Base-by-base conservation (phyloP, 2,797 vertebrate species). In the Dallia pectoralis region DNA sequence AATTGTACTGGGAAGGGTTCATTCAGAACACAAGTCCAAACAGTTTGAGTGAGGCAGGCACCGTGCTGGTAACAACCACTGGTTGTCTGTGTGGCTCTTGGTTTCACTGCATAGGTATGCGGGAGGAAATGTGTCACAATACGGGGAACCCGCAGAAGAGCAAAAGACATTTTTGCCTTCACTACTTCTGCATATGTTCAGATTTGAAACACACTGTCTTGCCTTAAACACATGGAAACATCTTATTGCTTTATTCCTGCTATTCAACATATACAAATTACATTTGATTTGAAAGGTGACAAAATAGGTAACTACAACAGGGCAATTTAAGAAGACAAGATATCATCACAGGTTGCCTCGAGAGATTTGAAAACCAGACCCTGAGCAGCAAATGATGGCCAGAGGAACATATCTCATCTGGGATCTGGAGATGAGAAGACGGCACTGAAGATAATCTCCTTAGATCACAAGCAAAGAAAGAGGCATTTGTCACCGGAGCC, bases 401-500 rank as follows among this genome's bases (percentile, higher is more conserved):
- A 74, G 40, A 29, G 67, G 74, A 36, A 91, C 66, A 0, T 1
- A 2, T 3, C 6, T 0, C 40, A 77, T 78, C 8, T 71, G 1
- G 0, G 14, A 92, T 77, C 65, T 91, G 86, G 2, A 75, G 73
- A 91, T 59, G 29, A 91, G 63, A 1, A 29, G 59, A 18, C 76
- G 2, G 1, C 91, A 93, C 16, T 90, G 85, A 48, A 93, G 79
- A 5, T 76, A 33, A 33, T 86, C 80, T 36, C 88, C 92, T 93
- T 51, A 18, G 66, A 19, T 33, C 11, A 48, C 62, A 66, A 19
- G 27, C 65, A 84, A 78, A 81, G 30, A 59, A 19, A 59, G 48
- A 40, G 8, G 40, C 11, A 22, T 59, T 59, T 59, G 53, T 59
- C 14, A 25, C 1, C 9, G 12, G 40, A 12, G n/a, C n/a, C 40